A percentile compares a stretch with the other conserved stretches of the same genome.
phyloP scores from a whole-genome alignment of 92 coral and sea anemone species.

The Parazoanthus darwini region DNA sequence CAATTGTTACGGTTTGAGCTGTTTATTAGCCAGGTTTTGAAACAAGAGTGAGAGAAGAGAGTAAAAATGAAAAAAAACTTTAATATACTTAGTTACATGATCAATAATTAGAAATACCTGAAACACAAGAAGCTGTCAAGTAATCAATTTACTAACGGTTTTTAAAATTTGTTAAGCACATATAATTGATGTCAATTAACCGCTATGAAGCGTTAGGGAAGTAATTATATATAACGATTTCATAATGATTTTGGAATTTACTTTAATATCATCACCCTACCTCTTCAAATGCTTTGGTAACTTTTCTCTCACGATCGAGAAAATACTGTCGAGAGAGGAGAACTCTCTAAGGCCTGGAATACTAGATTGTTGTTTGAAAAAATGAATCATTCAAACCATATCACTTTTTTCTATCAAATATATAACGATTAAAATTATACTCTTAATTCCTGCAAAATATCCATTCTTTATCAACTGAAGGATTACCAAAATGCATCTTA shows the following conservation, averaged over 20 bases:
- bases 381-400: not conserved
- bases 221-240: too few species aligned
- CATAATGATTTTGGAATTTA: not conserved
- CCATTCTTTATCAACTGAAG: not conserved
- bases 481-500: too few species aligned
- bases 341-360: not conserved
- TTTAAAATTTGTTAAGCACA: not conserved
- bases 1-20: not conserved
- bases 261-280: conserved; percentile 32
- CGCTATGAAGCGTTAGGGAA: too few species aligned
- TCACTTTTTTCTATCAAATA: not conserved
- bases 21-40: not conserved
- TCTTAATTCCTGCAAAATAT: not conserved
- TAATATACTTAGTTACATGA: not conserved
- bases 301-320: conserved; percentile 50
- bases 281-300: conserved; percentile 53
- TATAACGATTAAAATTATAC: not conserved
- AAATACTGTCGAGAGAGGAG: conserved; percentile 53
- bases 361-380: not conserved
- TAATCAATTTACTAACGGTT: too few species aligned
- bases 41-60: not conserved
- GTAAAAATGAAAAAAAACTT: not conserved
- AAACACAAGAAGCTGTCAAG: too few species aligned
- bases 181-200: not conserved
- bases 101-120: too few species aligned